Evolutionary conservation across 2,888 invertebrate species (phyloP), one percentile per base, ranked within the genome.

Genomic region (Hyalella azteca): DNA sequence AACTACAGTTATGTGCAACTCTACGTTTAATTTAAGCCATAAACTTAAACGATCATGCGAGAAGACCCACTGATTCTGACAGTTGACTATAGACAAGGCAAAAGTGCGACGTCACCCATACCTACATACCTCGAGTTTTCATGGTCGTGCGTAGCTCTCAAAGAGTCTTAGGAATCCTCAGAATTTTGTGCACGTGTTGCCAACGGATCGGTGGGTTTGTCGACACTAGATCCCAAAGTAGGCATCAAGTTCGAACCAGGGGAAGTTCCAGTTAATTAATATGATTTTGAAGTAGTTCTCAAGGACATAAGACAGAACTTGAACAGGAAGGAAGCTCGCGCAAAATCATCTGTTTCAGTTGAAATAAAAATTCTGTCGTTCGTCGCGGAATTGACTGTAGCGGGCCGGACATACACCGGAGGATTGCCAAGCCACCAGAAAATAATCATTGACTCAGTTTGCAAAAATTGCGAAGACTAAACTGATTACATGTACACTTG

Each of bases 371-470:
- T 11, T 26, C 9, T 1, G 22, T 11, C 13, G 26, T 29, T 29
- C 3, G 2, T 36, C 2, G 39, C 39, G 19, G 66, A 36, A 66
- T 3, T 66, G 19, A 36, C 66, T 36, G 9, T 66, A 29, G 66
- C 36, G 11, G 36, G 66, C 15, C 32, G 66, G 19, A 66, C n/a
- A 29, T 66, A 36, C 19, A 11, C 36, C 3, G 66, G 66, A 7
- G 66, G 66, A 7, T 32, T 66, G 13, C 66, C 66, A 13, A 11
- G 36, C 19, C 66, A 66, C n/a, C 66, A 66, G 36, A 66, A 66
- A 36, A 66, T 66, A 7, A 66, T 66, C 32, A 19, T 66, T 5
- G 66, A 66, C 11, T 32, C 66, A n/a, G 29, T 29, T 11, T 66
- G 66, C 19, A 36, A 1, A 15, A 66, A 66, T 29, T 66, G 66